These are phyloP conservation scores for Porphyrio hochstetteri DNA, from an alignment of 2,113 vertebrate species.

Conservation along the genomic window DNA sequence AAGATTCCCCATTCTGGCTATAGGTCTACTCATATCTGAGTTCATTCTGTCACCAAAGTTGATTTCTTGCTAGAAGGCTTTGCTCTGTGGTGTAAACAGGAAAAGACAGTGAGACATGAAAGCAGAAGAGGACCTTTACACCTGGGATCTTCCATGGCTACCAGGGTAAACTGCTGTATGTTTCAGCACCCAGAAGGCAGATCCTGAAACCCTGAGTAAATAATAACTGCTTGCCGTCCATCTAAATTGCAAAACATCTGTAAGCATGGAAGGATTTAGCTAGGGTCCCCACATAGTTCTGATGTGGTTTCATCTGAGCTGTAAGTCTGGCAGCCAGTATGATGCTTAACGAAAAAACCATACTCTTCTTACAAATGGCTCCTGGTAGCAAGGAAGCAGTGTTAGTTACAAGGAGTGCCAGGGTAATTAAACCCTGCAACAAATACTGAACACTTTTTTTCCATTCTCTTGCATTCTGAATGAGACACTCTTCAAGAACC, in stretches of 20 bases:
- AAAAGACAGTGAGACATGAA: not conserved
- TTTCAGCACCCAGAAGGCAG: not conserved
- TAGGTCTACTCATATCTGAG: not conserved
- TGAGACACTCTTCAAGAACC: not conserved
- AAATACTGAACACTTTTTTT: not conserved
- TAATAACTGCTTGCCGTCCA: fast-evolving
- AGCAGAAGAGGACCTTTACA: not conserved
- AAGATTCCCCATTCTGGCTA: not conserved
- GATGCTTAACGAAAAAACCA: not conserved
- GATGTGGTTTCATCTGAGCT: not conserved
- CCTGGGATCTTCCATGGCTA: not conserved
- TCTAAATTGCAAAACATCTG: not conserved
- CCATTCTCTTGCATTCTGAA: not conserved
- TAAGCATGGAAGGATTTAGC: not conserved
- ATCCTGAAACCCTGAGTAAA: not conserved
- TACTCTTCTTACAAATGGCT: not conserved
- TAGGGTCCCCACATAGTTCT: not conserved
- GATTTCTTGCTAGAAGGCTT: not conserved
- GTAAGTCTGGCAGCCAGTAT: not conserved
- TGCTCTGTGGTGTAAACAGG: not conserved
- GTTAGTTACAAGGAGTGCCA: not conserved
- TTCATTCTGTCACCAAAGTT: not conserved
- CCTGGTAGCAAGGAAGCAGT: not conserved
- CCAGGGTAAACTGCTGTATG: not conserved
- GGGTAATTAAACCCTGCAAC: not conserved